Base-by-base conservation (phyloP, 2,797 vertebrate genomes). In the Phoeniculus purpureus region DNA sequence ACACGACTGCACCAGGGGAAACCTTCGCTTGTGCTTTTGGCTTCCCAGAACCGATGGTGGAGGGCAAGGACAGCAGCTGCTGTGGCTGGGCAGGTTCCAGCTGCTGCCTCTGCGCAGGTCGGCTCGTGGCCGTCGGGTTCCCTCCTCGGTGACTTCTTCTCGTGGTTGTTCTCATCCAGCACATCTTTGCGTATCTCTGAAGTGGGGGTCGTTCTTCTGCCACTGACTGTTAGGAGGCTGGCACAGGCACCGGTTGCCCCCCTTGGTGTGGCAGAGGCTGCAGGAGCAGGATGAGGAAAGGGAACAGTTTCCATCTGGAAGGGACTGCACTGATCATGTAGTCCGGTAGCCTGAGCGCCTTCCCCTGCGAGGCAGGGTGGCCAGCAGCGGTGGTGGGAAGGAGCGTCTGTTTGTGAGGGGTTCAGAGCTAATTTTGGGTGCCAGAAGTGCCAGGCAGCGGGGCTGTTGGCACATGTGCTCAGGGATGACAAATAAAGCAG, bases 401-500 rank as follows among this genome's bases (percentile, higher is more conserved):
- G 76, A 70, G 81, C 73, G 79, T 89, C 58, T 93, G 82, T 83
- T 89, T 87, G 91, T 83, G 80, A n/a, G 70, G 66, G 82, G 66
- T 34, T 55, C 59, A 50, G 81, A 91, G 88, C 77, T 92, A 89
- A 91, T 89, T 81, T 61, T 85, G 79, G 74, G 15, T 71, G 77
- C 54, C 32, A 43, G 11, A 47, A 73, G 89, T 51, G 91, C 85
- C 91, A 87, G 91, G 92, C 90, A 76, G 90, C 3, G 40, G 87
- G 88, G 90, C 92, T 66, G 70, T 65, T 27, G 73, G 66, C 88
- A 56, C 89, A 58, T 92, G 94, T 79, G 90, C 88, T 66, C 6
- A 43, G 48, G 87, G 83, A 66, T 95, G 85, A 88, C 90, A 86
- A 89, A 92, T 75, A 85, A 72, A 92, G 88, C 85, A 81, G 66